A percentile compares a stretch with the other conserved stretches of the same genome.
Evolutionary conservation across 2,113 vertebrate genomes (phyloP).

Genomic region (Cacatua alba): DNA sequence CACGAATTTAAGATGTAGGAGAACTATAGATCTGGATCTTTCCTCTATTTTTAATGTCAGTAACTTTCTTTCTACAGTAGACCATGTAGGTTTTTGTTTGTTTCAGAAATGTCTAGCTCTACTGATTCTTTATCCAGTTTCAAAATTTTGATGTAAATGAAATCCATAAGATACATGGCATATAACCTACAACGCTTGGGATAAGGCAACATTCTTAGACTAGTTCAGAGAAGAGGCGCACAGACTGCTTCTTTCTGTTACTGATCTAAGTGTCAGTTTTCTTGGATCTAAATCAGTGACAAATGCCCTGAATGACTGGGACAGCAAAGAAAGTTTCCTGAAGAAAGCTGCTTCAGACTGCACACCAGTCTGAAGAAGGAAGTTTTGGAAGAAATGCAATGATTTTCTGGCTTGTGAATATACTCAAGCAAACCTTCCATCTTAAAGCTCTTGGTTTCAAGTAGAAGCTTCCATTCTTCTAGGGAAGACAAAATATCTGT

Average conservation of each 20-base stretch:
- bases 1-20: not conserved
- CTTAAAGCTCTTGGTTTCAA: not conserved
- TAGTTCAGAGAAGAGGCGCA: not conserved
- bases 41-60: not conserved
- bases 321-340: not conserved
- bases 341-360: not conserved
- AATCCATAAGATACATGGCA: rapidly evolving
- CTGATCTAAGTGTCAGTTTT: not conserved
- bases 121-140: not conserved
- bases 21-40: not conserved
- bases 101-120: not conserved
- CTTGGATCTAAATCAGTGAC: not conserved
- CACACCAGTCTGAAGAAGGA: not conserved
- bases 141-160: not conserved
- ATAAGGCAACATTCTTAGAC: not conserved
- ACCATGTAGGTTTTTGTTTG: not conserved
- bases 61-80: not conserved
- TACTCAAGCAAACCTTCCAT: not conserved
- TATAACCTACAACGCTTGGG: not conserved
- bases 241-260: not conserved
- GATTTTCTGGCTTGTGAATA: not conserved
- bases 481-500: not conserved
- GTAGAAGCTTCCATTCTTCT: not conserved
- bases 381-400: not conserved
- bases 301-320: not conserved